phyloP scores from a whole-genome alignment of 2,113 vertebrate genomes.

The Suncus etruscus region DNA sequence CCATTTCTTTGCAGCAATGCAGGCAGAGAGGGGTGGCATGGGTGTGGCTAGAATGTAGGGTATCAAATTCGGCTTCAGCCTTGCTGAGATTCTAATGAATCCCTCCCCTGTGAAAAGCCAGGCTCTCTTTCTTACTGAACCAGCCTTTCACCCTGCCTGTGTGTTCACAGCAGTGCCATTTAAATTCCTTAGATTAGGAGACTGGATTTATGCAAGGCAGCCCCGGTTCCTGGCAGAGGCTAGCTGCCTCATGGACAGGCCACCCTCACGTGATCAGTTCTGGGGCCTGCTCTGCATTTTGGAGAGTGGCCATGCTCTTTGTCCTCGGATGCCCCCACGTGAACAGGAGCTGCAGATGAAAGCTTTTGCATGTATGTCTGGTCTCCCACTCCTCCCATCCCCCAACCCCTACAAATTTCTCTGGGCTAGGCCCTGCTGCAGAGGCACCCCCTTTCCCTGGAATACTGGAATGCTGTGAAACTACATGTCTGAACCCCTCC shows the following conservation, averaged over 20 bases:
- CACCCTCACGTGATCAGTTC: neutral
- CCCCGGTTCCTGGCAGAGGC: conserved; percentile 55
- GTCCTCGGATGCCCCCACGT: conserved; percentile 46
- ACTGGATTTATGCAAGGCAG: conserved; percentile 6
- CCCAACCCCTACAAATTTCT: no score
- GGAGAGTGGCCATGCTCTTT: conserved; percentile 51
- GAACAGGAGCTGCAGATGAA: conserved; percentile 60
- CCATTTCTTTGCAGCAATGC: neutral
- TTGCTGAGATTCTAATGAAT: neutral
- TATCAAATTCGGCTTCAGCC: neutral
- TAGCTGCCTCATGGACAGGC: neutral
- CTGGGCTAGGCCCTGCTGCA: neutral
- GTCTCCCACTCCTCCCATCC: no score
- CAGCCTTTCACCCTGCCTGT: conserved; percentile 11
- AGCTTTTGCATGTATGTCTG: no score
- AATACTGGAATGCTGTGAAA: accelerated
- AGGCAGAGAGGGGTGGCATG: neutral
- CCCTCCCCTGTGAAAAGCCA: conserved; percentile 34
- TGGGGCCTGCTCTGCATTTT: neutral
- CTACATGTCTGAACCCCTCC: neutral
- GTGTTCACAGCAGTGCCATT: conserved; percentile 48
- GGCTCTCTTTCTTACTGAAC: conserved; percentile 19
- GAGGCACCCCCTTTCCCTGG: neutral
- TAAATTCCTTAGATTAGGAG: conserved; percentile 76
- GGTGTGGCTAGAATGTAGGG: neutral